These are phyloP conservation scores for Astyanax mexicanus DNA, from an alignment of 2,797 vertebrate genomes.

Conservation along the genomic window DNA sequence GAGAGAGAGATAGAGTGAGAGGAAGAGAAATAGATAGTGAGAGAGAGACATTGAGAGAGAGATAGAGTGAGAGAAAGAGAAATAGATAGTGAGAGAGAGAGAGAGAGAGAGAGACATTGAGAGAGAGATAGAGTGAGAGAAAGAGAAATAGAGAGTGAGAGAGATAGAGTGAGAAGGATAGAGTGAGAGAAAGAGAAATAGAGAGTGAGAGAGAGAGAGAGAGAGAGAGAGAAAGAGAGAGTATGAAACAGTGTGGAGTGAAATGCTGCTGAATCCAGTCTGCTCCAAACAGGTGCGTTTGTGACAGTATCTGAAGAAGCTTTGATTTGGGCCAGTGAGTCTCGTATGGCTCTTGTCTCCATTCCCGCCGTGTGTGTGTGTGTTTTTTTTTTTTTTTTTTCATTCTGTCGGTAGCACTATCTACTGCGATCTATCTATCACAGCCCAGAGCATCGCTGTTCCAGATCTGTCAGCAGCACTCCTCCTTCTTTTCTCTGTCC, in stretches of 20 bases:
- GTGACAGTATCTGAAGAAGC: constrained; percentile 73
- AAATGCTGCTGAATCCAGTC: constrained; percentile 21
- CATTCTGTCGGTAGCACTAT: constrained; percentile 37
- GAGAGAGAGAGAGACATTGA: constrained; percentile 19
- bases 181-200: constrained; percentile 12
- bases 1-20: constrained; percentile 4
- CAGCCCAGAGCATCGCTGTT: constrained; percentile 70
- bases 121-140: not conserved
- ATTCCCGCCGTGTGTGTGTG: constrained; percentile 60
- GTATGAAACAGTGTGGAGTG: constrained; percentile 1
- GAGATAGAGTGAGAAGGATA: constrained; percentile 2
- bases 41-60: too few relatives aligned
- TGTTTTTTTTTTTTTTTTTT: constrained; percentile 58
- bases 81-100: not conserved
- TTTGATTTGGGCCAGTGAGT: constrained; percentile 75
- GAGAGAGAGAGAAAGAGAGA: constrained; percentile 8
- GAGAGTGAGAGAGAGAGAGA: constrained; percentile 21
- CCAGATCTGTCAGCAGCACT: constrained; percentile 68
- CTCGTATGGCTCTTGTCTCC: constrained; percentile 65
- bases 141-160: constrained; percentile 23
- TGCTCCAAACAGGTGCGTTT: constrained; percentile 69
- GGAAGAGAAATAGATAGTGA: constrained; percentile 19
- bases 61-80: constrained; percentile 20
- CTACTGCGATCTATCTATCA: constrained; percentile 70
- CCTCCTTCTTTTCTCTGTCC: constrained; percentile 48